phyloP scores from a whole-genome alignment of 1,140 invertebrate genomes.

The Caenorhabditis latens region DNA sequence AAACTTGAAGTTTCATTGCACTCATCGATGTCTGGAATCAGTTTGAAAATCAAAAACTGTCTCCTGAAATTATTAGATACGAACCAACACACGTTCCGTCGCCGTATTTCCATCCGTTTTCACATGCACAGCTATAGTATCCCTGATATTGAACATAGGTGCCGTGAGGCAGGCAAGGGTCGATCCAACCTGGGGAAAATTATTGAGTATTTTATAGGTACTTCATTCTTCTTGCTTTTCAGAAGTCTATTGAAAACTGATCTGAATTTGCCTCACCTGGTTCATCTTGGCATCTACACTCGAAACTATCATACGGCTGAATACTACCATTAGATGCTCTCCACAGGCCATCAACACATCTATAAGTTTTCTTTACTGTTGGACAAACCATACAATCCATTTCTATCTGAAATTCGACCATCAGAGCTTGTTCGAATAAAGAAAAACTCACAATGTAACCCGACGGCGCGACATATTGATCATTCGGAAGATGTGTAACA shows the following conservation, averaged over 20 bases:
- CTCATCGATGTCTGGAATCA: slow-evolving; percentile 8
- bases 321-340: not conserved
- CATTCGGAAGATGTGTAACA: not conserved
- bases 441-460: not conserved
- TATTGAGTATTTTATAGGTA: not conserved
- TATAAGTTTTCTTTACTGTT: not conserved
- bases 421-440: not conserved
- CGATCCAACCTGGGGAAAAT: not conserved
- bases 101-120: not conserved
- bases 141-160: not conserved
- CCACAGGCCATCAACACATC: slow-evolving; percentile 14
- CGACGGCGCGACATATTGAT: not conserved
- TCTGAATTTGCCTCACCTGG: not conserved
- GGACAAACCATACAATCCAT: not conserved
- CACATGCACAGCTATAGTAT: not conserved
- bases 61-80: not conserved
- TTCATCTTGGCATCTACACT: not conserved
- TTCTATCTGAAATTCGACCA: not conserved
- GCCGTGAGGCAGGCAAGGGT: slow-evolving; percentile 9
- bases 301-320: slow-evolving; percentile 3
- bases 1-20: slow-evolving; percentile 6
- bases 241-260: too few species aligned
- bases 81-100: not conserved
- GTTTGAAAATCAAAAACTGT: not conserved
- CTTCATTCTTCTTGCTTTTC: too few species aligned